Evolutionary conservation across 2,797 vertebrate species (phyloP).

Genomic region (Betta splendens): DNA sequence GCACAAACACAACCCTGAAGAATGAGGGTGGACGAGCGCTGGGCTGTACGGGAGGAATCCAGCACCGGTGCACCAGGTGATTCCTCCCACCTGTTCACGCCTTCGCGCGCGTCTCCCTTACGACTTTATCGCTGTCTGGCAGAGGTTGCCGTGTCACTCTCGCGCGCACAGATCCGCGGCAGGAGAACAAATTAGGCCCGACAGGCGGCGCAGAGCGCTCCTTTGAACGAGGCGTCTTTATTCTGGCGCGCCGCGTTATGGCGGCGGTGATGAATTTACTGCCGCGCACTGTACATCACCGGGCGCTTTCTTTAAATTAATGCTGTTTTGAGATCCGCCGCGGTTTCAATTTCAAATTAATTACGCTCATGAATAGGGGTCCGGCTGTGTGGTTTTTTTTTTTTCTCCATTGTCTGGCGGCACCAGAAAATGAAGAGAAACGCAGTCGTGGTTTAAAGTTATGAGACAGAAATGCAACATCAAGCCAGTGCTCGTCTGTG

Average conservation of each 20-base stretch:
- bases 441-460: slow-evolving; percentile 24
- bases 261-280: slow-evolving; percentile 41
- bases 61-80: slow-evolving; percentile 14
- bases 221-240: slow-evolving; percentile 53
- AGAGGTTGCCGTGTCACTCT: slow-evolving; percentile 64
- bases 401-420: slow-evolving; percentile 10
- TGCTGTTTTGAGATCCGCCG: slow-evolving; percentile 22
- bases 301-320: slow-evolving; percentile 30
- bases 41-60: neutral
- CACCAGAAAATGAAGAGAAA: slow-evolving; percentile 6
- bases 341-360: slow-evolving; percentile 25
- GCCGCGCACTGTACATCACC: slow-evolving; percentile 11
- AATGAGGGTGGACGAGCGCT: neutral
- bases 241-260: slow-evolving; percentile 18
- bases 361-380: slow-evolving; percentile 14
- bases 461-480: slow-evolving; percentile 32
- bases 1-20: neutral
- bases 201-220: slow-evolving; percentile 54
- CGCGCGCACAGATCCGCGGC: slow-evolving; percentile 49
- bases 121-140: slow-evolving; percentile 56
- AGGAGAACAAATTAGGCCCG: slow-evolving; percentile 64
- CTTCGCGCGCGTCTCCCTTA: slow-evolving; percentile 46
- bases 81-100: slow-evolving; percentile 39
- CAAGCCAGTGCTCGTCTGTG: slow-evolving; percentile 21
- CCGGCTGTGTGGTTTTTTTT: too few species aligned